A percentile compares a stretch with the other conserved stretches of the same genome.
phyloP scores from a whole-genome alignment of 2,113 vertebrate genomes.

The Gnathonemus longibarbis region DNA sequence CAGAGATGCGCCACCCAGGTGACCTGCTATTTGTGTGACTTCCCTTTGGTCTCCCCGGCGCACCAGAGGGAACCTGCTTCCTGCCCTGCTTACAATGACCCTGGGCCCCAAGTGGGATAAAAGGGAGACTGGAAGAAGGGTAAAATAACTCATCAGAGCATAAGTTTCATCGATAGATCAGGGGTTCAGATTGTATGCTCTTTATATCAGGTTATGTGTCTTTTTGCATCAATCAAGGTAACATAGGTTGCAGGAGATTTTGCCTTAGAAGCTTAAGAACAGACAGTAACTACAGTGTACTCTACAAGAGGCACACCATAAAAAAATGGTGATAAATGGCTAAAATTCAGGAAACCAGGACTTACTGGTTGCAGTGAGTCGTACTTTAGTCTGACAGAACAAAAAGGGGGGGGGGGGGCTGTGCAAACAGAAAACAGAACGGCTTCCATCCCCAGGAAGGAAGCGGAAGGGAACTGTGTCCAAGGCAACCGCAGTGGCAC shows the following conservation, averaged over 20 bases:
- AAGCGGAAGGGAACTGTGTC: neutral
- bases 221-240: neutral
- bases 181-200: neutral
- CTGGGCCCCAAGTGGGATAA: neutral
- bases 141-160: neutral
- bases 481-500: neutral
- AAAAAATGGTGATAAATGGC: neutral
- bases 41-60: neutral
- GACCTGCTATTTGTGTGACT: neutral
- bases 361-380: neutral
- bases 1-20: neutral
- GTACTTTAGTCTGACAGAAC: neutral
- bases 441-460: neutral
- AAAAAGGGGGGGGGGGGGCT: neutral
- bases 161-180: neutral
- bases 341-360: neutral
- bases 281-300: neutral
- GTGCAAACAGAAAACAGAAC: neutral
- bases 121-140: neutral
- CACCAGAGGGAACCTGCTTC: neutral
- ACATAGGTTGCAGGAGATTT: neutral
- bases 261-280: neutral
- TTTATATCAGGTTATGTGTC: neutral
- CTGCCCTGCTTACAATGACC: neutral
- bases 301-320: neutral